A percentile compares a stretch with the other conserved stretches of the same genome.
Conservation (phyloP, 2,888 invertebrate genomes). For the Cryptocephalus primarius region DNA sequence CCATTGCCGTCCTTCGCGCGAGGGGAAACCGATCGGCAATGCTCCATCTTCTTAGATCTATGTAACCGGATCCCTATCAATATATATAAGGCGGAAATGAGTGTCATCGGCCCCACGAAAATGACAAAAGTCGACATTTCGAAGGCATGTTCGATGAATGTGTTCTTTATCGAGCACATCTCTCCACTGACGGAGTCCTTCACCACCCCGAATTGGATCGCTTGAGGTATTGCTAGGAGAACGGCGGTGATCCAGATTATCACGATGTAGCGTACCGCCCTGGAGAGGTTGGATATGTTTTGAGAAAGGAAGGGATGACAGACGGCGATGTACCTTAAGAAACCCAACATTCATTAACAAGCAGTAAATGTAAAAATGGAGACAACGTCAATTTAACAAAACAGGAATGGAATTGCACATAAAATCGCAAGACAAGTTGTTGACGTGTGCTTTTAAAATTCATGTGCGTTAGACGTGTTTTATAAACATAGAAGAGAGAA, state of each 20-base stretch:
- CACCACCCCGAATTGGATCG: constrained; percentile 36
- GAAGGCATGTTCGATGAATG: constrained; percentile 55
- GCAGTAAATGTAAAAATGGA: too few species aligned
- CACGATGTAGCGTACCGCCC: constrained; percentile 70
- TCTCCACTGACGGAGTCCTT: constrained; percentile 11
- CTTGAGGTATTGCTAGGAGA: constrained; percentile 59
- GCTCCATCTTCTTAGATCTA: constrained; percentile 37
- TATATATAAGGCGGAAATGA: constrained; percentile 72
- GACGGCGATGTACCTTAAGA: constrained; percentile 37
- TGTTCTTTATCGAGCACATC: constrained; percentile 35
- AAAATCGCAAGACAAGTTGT: too few species aligned
- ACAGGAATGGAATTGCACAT: too few species aligned
- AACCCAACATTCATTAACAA: neutral
- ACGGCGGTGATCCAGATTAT: constrained; percentile 68
- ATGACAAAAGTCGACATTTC: constrained; percentile 72
- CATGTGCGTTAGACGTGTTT: too few species aligned
- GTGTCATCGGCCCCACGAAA: constrained; percentile 77
- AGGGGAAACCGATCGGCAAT: constrained; percentile 5
- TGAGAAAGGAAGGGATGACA: constrained; percentile 61
- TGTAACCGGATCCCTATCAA: constrained; percentile 63
- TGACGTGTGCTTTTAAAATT: too few species aligned
- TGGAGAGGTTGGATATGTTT: constrained; percentile 76
- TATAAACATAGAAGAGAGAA: too few species aligned
- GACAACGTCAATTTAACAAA: too few species aligned
- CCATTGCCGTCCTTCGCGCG: neutral